A percentile compares a stretch with the other conserved stretches of the same genome.
phyloP scores from a whole-genome alignment of 2,888 invertebrate genomes.

The Cephus sareptanus region DNA sequence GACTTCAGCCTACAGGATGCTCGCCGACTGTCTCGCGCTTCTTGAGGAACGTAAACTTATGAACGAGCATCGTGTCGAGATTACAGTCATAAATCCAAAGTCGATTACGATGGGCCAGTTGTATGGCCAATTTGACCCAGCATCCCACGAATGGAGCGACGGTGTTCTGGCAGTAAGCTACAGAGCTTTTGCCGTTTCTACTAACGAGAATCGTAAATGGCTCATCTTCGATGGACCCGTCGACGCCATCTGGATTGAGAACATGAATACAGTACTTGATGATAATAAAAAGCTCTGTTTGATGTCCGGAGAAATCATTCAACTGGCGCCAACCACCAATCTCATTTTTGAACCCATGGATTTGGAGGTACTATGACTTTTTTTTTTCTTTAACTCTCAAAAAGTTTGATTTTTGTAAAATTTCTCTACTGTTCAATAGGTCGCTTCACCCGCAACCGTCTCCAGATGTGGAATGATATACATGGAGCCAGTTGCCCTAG shows the following conservation, averaged over 20 bases:
- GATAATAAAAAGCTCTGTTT: constrained; percentile 96
- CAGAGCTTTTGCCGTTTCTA: constrained; percentile 80
- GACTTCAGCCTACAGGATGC: constrained; percentile 83
- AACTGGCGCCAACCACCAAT: constrained; percentile 88
- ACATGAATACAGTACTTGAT: constrained; percentile 94
- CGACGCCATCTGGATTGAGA: constrained; percentile 97
- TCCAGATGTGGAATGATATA: constrained; percentile 98
- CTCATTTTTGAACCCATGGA: constrained; percentile 96
- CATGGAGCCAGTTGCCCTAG: constrained; percentile 88
- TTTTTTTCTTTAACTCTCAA: background rate
- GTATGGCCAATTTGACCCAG: constrained; percentile 95
- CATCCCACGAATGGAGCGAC: constrained; percentile 95
- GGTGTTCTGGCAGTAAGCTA: constrained; percentile 88
- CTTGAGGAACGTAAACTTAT: constrained; percentile 81
- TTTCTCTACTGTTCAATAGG: constrained; percentile 55
- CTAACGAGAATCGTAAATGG: constrained; percentile 83
- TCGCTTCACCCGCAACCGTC: constrained; percentile 91
- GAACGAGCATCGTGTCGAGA: constrained; percentile 82
- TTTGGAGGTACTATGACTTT: constrained; percentile 71
- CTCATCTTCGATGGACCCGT: constrained; percentile 96
- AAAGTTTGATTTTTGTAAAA: background rate
- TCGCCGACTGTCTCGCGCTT: constrained; percentile 83
- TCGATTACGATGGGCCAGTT: constrained; percentile 96
- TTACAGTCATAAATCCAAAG: constrained; percentile 91
- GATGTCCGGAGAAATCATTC: constrained; percentile 97